Base-by-base conservation (phyloP, 1,140 invertebrate genomes). In the Calephelis virginiensis region DNA sequence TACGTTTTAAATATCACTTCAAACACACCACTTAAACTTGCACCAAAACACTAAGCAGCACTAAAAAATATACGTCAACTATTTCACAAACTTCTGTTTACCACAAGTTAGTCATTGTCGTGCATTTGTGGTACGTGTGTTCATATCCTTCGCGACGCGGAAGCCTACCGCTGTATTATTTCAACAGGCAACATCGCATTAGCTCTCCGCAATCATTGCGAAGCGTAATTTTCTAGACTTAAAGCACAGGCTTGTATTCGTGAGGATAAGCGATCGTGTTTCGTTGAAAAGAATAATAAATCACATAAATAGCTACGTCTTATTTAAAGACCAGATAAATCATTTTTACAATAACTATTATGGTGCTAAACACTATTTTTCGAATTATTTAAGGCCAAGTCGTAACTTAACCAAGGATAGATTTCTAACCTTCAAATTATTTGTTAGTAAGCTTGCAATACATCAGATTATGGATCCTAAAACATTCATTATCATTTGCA, bases 161-260 rank as follows among this genome's bases (percentile, higher is more conserved):
- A 89, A 89, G 84, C 80, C 69, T 61, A 65, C 77, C 67, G 77
- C 74, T 70, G 67, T 80, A 74, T 82, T 88, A 56, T 56, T 56
- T 56, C 53, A 56, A 56, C 53, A 56, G 28, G 75, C 80, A 71
- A 75, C 71, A 72, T 75, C 64, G 80, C 83, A 86, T 85, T 88
- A 85, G 78, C 75, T 73, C 49, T 53, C 72, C 70, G 83, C 76
- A 85, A 86, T 87, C 79, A 85, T 81, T 78, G 72, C 75, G 69
- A 75, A 86, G 70, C 73, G 79, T 78, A 88, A 88, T 88, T 88
- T 86, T 74, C 77, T 77, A 82, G 81, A 79, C 77, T 78, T 70
- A 65, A 76, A 77, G 78, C 81, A 79, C 53, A 56, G 53, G 53
- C 53, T 56, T 56, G 17, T 56, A 56, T 56, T 56, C 79, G 77